A percentile compares a stretch with the other conserved stretches of the same genome.
Conservation (phyloP, 2,113 vertebrate species). For the Chamaetylas fuelleborni region DNA sequence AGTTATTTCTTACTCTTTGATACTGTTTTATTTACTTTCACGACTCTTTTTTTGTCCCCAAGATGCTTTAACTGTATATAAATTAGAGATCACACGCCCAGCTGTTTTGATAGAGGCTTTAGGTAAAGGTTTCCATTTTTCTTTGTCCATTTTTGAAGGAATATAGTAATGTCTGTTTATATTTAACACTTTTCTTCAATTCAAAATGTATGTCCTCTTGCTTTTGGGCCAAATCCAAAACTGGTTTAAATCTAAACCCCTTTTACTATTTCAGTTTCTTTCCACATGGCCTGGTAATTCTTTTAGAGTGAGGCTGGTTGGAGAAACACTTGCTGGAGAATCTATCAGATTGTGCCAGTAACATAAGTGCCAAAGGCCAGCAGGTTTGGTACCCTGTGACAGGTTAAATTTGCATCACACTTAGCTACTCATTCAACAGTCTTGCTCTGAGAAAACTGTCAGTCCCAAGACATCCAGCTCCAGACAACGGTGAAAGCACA, state of each 20-base stretch:
- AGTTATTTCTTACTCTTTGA: background rate
- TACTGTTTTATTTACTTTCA: background rate
- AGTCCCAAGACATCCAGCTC: background rate
- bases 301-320: background rate
- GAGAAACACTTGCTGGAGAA: background rate
- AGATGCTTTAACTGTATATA: background rate
- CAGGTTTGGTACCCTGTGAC: background rate
- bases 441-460: background rate
- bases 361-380: background rate
- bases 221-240: background rate
- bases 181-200: background rate
- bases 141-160: background rate
- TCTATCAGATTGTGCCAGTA: background rate
- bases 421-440: background rate
- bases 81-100: background rate
- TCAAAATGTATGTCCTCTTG: background rate
- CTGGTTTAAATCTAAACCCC: background rate
- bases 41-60: background rate
- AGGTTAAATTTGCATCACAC: background rate
- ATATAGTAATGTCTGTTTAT: background rate
- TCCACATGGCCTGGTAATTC: background rate
- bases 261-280: background rate
- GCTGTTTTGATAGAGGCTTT: background rate
- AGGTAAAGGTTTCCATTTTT: background rate
- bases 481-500: background rate